Percentiles rank a stretch among this genome's conserved stretches.
phyloP scores from a whole-genome alignment of 2,797 vertebrate species.

The Oreochromis mossambicus region DNA sequence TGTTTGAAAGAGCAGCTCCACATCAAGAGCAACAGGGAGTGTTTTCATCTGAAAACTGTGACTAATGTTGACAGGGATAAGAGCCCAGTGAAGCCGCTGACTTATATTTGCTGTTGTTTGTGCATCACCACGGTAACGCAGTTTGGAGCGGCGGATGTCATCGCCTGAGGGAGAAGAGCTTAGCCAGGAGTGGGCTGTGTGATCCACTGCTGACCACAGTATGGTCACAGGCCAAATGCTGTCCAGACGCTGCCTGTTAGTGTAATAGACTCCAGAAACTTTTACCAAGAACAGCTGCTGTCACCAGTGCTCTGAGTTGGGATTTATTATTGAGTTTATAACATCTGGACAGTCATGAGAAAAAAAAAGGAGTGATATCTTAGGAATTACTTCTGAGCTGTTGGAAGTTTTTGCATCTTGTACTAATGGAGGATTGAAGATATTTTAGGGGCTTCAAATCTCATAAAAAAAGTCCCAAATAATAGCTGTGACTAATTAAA shows the following conservation, averaged over 20 bases:
- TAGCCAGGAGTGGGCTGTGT: neutral
- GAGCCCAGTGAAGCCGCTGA: neutral
- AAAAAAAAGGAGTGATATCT: neutral
- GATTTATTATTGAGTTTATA: neutral
- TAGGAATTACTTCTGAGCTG: neutral
- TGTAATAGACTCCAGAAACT: neutral
- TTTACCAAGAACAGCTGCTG: neutral
- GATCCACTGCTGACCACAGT: conserved; percentile 20
- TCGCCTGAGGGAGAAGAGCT: neutral
- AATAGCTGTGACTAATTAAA: neutral
- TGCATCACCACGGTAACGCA: conserved; percentile 47
- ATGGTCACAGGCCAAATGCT: conserved; percentile 11
- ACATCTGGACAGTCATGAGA: neutral
- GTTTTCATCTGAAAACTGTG: conserved; percentile 6
- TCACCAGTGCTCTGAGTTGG: neutral
- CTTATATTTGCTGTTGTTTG: conserved; percentile 56
- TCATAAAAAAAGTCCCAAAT: neutral
- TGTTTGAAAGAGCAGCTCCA: conserved; percentile 1
- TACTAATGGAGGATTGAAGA: neutral
- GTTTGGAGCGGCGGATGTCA: conserved; percentile 20
- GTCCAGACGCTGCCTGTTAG: neutral
- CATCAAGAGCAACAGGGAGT: neutral
- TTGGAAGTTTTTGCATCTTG: neutral
- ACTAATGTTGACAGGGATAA: neutral
- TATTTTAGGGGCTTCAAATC: neutral